phyloP scores from a whole-genome alignment of 2,888 invertebrate species.

The Platycheirus rosarum region DNA sequence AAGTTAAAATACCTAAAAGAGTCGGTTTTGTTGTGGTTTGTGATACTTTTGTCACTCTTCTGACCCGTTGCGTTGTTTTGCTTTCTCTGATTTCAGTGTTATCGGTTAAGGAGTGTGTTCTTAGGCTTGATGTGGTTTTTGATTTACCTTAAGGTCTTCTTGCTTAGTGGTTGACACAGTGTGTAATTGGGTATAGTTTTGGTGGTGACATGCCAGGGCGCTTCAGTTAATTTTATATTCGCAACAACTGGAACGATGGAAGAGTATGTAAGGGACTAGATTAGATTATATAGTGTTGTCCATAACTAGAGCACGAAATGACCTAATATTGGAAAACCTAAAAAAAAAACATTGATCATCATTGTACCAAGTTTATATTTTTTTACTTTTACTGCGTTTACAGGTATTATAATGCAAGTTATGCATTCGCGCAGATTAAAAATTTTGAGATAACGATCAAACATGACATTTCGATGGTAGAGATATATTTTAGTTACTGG shows the following conservation, averaged over 20 bases:
- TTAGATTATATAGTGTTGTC: too few species aligned
- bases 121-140: constrained; percentile 56
- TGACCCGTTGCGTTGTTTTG: neutral
- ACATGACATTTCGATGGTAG: too few species aligned
- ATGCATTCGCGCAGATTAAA: too few species aligned
- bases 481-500: too few species aligned
- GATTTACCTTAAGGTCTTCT: constrained; percentile 72
- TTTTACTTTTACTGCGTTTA: too few species aligned
- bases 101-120: constrained; percentile 48
- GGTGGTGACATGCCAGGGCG: constrained; percentile 65
- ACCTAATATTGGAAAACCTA: too few species aligned
- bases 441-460: too few species aligned
- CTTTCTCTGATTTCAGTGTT: constrained; percentile 4
- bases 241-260: constrained; percentile 69
- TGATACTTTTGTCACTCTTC: constrained; percentile 10
- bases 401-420: too few species aligned
- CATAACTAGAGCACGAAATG: too few species aligned
- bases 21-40: constrained; percentile 12
- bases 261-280: too few species aligned
- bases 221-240: constrained; percentile 69
- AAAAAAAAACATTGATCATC: too few species aligned
- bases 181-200: constrained; percentile 72
- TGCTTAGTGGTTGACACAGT: constrained; percentile 69
- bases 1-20: constrained; percentile 57
- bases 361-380: too few species aligned